A percentile compares a stretch with the other conserved stretches of the same genome.
phyloP scores from a whole-genome alignment of 2,797 vertebrate genomes.

The Cuniculus paca region DNA sequence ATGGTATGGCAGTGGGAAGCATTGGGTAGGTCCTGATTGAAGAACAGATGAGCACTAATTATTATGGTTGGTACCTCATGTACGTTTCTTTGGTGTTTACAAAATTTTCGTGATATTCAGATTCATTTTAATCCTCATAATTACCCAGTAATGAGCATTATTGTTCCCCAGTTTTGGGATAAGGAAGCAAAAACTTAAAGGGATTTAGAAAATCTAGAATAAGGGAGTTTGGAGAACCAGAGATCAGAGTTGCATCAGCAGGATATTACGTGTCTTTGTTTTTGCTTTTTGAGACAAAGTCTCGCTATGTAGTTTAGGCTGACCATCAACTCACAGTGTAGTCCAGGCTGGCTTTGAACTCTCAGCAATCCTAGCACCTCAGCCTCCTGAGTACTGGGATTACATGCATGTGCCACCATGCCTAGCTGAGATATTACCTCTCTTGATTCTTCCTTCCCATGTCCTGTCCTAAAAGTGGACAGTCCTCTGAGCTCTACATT shows the following conservation, averaged over 20 bases:
- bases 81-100: conserved; percentile 9
- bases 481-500: background rate
- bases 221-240: background rate
- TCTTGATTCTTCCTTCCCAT: background rate
- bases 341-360: background rate
- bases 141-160: background rate
- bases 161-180: background rate
- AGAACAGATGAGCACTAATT: background rate
- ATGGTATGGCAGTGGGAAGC: background rate
- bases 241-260: background rate
- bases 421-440: background rate
- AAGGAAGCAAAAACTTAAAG: background rate
- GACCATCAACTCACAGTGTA: background rate
- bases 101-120: background rate
- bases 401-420: background rate
- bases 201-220: background rate
- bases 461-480: background rate
- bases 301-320: background rate
- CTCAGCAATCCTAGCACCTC: background rate
- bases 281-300: background rate
- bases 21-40: background rate
- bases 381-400: background rate
- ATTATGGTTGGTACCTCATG: background rate
- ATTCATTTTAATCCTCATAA: background rate
- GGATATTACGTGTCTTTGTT: background rate